Percentiles rank a stretch among this genome's conserved stretches.
These are phyloP conservation scores for Microhierax caerulescens DNA, from an alignment of 2,797 vertebrate genomes.

Conservation along the genomic window DNA sequence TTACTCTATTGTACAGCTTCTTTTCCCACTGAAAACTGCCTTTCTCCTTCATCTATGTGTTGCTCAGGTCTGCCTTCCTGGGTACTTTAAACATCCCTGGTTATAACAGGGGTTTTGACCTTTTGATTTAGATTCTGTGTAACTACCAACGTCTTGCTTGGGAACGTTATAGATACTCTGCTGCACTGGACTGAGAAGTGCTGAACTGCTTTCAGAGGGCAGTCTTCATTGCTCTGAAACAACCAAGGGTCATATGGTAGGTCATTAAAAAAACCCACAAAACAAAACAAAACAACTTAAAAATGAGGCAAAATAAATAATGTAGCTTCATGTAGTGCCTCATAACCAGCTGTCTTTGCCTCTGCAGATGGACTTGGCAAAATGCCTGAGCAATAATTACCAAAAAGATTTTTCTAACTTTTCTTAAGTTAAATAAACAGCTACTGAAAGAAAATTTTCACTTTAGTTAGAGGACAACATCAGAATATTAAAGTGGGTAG, in stretches of 20 bases:
- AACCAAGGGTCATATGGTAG: neutral
- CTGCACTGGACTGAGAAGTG: neutral
- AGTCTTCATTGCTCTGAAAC: neutral
- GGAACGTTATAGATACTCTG: neutral
- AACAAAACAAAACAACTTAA: neutral
- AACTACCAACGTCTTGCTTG: neutral
- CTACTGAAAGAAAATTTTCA: neutral
- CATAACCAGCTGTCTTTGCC: neutral
- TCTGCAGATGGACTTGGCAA: conserved; percentile 37
- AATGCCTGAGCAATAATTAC: neutral
- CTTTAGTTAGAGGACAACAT: neutral
- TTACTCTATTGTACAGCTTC: neutral
- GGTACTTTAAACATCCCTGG: neutral
- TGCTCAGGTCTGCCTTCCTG: neutral
- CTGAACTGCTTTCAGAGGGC: neutral
- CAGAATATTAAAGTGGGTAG: neutral
- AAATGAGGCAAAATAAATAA: neutral
- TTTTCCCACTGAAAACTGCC: neutral
- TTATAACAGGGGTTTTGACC: neutral
- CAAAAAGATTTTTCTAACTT: neutral
- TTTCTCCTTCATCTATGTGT: neutral
- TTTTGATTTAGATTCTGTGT: neutral
- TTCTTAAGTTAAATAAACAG: conserved; percentile 9
- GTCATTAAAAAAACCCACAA: neutral
- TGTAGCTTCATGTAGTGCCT: neutral